A percentile compares a stretch with the other conserved stretches of the same genome.
Evolutionary conservation across 2,797 vertebrate species (phyloP).

Genomic region (Enteromius afrohamiltoni): DNA sequence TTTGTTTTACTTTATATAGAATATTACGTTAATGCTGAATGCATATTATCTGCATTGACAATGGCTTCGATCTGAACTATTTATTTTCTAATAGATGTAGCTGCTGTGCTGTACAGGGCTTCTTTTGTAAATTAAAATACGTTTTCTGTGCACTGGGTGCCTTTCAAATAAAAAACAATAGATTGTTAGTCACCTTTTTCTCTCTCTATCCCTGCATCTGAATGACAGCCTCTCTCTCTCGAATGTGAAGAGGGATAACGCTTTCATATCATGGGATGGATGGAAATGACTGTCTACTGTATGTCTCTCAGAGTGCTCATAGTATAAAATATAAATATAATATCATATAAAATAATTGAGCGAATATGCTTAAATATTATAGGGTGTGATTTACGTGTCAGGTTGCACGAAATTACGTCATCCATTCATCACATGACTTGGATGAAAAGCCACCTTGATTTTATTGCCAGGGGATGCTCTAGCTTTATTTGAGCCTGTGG

Average conservation of each 20-base stretch:
- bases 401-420: constrained; percentile 83
- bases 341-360: neutral
- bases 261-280: constrained; percentile 22
- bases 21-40: neutral
- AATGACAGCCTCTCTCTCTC: constrained; percentile 9
- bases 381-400: constrained; percentile 66
- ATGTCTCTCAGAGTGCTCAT: neutral
- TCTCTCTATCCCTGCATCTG: neutral
- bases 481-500: neutral
- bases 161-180: neutral
- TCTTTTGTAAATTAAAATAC: neutral
- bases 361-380: constrained; percentile 24
- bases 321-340: no score
- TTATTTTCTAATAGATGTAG: neutral
- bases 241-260: constrained; percentile 14
- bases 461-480: constrained; percentile 1
- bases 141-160: neutral
- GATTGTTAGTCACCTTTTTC: neutral
- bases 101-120: neutral
- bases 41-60: neutral
- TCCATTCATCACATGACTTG: constrained; percentile 53
- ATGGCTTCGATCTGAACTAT: neutral
- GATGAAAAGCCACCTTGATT: constrained; percentile 55
- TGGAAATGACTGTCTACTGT: constrained; percentile 18
- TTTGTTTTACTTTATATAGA: neutral